Evolutionary conservation across 2,113 vertebrate species (phyloP).

Genomic region (Willisornis vidua): DNA sequence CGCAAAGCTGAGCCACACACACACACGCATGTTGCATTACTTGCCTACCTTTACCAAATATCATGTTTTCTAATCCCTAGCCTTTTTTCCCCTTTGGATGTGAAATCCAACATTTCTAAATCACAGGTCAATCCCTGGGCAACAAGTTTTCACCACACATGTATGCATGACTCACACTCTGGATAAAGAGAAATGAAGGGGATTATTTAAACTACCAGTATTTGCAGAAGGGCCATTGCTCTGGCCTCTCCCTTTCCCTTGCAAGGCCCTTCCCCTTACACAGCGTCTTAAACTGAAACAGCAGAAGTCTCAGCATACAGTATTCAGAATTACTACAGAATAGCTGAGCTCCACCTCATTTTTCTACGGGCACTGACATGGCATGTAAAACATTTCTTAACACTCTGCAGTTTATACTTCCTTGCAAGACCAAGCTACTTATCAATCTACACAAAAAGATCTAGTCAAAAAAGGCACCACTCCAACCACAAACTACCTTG

Average conservation of each 20-base stretch:
- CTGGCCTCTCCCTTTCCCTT: background rate
- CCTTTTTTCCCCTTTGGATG: background rate
- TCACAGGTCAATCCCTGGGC: background rate
- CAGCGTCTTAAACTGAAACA: background rate
- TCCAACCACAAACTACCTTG: background rate
- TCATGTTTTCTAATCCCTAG: background rate
- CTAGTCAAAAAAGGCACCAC: background rate
- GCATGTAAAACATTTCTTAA: background rate
- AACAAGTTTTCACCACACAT: background rate
- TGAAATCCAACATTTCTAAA: background rate
- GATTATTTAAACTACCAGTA: background rate
- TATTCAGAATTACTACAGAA: background rate
- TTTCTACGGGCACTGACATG: background rate
- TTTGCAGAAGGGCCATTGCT: background rate
- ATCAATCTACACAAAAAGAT: background rate
- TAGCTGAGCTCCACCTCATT: background rate
- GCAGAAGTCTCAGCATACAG: background rate
- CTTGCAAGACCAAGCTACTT: background rate
- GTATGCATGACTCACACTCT: rapidly evolving
- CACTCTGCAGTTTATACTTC: background rate
- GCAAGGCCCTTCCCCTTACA: background rate
- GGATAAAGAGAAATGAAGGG: background rate
- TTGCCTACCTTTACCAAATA: background rate
- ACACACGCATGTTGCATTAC: constrained; percentile 13
- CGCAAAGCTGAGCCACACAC: too few relatives aligned